Evolutionary conservation across 2,888 invertebrate species (phyloP).

Genomic region (Octonoba sinensis): DNA sequence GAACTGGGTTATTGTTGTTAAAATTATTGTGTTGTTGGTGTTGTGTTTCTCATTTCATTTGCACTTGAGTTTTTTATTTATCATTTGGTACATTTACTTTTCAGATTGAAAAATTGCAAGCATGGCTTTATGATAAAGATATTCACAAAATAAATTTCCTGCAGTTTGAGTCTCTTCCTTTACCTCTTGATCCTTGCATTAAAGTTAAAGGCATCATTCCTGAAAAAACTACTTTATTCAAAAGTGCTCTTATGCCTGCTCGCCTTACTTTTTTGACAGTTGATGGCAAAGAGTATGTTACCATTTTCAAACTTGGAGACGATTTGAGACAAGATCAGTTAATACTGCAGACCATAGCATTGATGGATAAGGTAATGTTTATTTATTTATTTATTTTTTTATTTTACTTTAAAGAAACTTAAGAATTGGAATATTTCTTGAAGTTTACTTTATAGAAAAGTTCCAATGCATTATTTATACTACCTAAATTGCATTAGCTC

Average conservation of each 20-base stretch:
- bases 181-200: conserved; percentile 93
- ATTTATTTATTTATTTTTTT: conserved; percentile 4
- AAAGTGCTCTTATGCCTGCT: conserved; percentile 96
- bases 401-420: too few relatives aligned
- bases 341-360: conserved; percentile 95
- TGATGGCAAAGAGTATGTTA: conserved; percentile 86
- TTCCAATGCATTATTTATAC: too few relatives aligned
- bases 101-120: conserved; percentile 85
- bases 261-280: conserved; percentile 86
- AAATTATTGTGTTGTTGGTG: too few relatives aligned
- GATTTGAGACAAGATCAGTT: conserved; percentile 97
- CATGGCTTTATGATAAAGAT: conserved; percentile 84
- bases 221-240: conserved; percentile 92
- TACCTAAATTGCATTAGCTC: too few relatives aligned
- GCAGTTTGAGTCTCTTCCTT: conserved; percentile 91
- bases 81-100: conserved; percentile 11
- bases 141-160: conserved; percentile 87
- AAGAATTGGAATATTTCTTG: too few relatives aligned
- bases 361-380: conserved; percentile 85
- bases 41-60: not conserved
- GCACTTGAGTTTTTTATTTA: not conserved
- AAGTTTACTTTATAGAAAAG: too few relatives aligned
- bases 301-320: conserved; percentile 98
- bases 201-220: conserved; percentile 89
- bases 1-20: too few relatives aligned